These are phyloP conservation scores for Oncorhynchus clarkii DNA, from an alignment of 2,113 vertebrate species.

Conservation along the genomic window DNA sequence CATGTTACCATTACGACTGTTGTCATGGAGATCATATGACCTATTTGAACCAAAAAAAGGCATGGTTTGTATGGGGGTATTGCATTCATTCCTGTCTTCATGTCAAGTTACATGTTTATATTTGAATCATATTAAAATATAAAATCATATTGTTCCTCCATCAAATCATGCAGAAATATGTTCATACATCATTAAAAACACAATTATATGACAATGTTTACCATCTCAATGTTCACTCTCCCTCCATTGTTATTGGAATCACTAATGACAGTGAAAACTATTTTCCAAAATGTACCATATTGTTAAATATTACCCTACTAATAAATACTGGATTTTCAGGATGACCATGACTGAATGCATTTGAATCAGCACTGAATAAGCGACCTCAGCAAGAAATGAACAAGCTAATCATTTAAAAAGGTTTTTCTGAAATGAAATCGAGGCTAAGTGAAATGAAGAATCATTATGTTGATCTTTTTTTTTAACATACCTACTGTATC, in stretches of 20 bases:
- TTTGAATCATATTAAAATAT: neutral
- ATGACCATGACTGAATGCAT: slow-evolving; percentile 43
- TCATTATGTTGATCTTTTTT: neutral
- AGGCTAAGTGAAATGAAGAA: neutral
- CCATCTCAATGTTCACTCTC: slow-evolving; percentile 69
- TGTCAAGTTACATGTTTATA: slow-evolving; percentile 53
- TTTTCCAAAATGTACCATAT: slow-evolving; percentile 5
- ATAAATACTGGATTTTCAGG: neutral
- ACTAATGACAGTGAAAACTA: slow-evolving; percentile 35
- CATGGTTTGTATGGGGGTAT: slow-evolving; percentile 70
- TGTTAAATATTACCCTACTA: no score
- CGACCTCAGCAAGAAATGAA: no score
- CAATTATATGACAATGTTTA: slow-evolving; percentile 48
- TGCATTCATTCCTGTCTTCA: slow-evolving; percentile 32
- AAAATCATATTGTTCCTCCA: neutral
- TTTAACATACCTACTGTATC: no score
- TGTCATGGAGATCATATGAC: slow-evolving; percentile 86
- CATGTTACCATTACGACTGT: slow-evolving; percentile 84
- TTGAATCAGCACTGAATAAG: slow-evolving; percentile 50
- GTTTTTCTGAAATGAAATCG: neutral
- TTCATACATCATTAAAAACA: slow-evolving; percentile 45
- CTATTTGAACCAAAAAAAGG: slow-evolving; percentile 78
- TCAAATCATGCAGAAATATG: slow-evolving; percentile 11
- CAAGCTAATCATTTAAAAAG: slow-evolving; percentile 32
- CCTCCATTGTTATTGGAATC: slow-evolving; percentile 25